Percentiles rank a stretch among this genome's conserved stretches.
Conservation (phyloP, 2,797 vertebrate genomes). For the Peromyscus melanophrys region DNA sequence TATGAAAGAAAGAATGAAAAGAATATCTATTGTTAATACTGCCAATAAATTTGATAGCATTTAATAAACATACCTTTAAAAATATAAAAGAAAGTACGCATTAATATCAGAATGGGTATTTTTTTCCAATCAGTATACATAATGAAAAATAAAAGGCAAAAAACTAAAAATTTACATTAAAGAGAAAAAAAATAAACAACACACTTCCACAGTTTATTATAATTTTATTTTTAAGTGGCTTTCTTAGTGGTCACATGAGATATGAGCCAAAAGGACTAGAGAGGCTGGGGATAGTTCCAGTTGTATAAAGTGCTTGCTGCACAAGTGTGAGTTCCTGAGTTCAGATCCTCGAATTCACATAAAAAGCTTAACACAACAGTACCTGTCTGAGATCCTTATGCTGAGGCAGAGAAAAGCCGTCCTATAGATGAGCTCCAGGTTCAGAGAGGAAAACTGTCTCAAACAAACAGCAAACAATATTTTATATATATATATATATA, state of each 20-base stretch:
- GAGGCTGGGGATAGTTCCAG: too few relatives aligned
- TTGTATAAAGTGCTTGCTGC: neutral
- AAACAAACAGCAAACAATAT: neutral
- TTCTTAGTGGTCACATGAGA: neutral
- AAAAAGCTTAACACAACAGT: neutral
- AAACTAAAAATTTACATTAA: neutral
- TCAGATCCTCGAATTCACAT: neutral
- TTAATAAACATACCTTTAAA: constrained; percentile 29
- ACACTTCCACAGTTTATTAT: neutral
- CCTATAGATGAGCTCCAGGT: neutral
- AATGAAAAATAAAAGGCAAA: neutral
- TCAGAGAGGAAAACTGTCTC: neutral
- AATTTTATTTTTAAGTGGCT: constrained; percentile 33
- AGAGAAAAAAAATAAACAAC: neutral
- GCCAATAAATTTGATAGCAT: constrained; percentile 51
- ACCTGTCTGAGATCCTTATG: neutral
- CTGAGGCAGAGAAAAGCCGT: neutral
- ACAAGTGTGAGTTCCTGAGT: neutral
- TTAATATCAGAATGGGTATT: neutral
- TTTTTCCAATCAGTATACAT: neutral
- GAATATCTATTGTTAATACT: constrained; percentile 60
- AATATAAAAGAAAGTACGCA: neutral
- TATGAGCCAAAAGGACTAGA: neutral
- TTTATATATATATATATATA: neutral
- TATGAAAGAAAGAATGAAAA: constrained; percentile 54